phyloP scores from a whole-genome alignment of 1,140 invertebrate species.

The Brachionus angularis region DNA sequence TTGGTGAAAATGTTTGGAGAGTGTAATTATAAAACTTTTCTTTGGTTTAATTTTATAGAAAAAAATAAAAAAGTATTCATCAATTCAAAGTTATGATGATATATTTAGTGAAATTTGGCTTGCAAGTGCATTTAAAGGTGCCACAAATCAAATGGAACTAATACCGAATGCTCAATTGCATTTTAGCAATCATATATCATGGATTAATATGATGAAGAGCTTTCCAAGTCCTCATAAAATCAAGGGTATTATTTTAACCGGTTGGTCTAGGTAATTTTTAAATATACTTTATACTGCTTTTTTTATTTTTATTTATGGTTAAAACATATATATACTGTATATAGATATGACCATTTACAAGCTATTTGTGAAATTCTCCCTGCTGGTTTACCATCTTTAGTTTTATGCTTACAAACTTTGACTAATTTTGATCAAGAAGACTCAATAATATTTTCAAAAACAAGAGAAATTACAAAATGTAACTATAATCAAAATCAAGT shows the following conservation, averaged over 20 bases:
- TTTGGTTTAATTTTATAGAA: background rate
- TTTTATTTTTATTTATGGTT: no score
- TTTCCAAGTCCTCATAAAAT: slow-evolving; percentile 15
- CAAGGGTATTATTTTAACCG: slow-evolving; percentile 32
- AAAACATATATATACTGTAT: background rate
- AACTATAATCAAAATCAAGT: background rate
- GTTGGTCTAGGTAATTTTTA: slow-evolving; percentile 37
- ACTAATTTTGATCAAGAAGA: slow-evolving; percentile 8
- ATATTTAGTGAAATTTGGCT: slow-evolving; percentile 38
- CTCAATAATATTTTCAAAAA: background rate
- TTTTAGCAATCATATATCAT: slow-evolving; percentile 9
- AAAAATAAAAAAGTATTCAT: background rate
- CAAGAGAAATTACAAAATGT: slow-evolving; percentile 35
- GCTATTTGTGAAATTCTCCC: slow-evolving; percentile 34
- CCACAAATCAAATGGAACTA: slow-evolving; percentile 1
- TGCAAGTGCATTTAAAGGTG: slow-evolving; percentile 43
- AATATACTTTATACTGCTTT: background rate
- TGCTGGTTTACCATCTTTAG: slow-evolving; percentile 9
- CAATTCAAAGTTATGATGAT: slow-evolving; percentile 22
- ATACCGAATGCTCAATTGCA: slow-evolving; percentile 18
- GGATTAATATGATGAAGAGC: slow-evolving; percentile 24
- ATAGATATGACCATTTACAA: slow-evolving; percentile 42
- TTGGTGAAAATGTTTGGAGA: background rate
- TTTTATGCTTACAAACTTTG: slow-evolving; percentile 19
- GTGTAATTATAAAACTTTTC: background rate